Evolutionary conservation across 1,140 invertebrate genomes (phyloP).

Genomic region (Bombus confusus): DNA sequence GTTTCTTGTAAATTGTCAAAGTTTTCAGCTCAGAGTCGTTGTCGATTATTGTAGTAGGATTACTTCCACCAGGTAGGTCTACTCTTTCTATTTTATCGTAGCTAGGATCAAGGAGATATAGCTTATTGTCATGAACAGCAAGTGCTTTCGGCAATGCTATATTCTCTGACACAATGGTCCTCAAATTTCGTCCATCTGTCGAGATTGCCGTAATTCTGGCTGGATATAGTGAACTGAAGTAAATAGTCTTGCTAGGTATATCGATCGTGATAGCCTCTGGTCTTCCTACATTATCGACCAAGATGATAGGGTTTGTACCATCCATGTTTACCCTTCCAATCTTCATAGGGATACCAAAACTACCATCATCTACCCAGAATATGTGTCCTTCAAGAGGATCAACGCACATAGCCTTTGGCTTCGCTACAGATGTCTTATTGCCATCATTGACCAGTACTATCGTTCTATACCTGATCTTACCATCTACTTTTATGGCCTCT

Average conservation of each 20-base stretch:
- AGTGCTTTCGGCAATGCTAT: constrained; percentile 92
- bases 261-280: constrained; percentile 94
- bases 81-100: constrained; percentile 95
- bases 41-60: constrained; percentile 90
- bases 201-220: constrained; percentile 89
- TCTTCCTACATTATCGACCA: constrained; percentile 86
- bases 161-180: constrained; percentile 87
- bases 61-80: constrained; percentile 91
- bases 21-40: constrained; percentile 95
- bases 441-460: constrained; percentile 96
- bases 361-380: constrained; percentile 97
- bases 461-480: constrained; percentile 91
- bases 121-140: constrained; percentile 90
- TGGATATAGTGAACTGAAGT: constrained; percentile 92
- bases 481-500: constrained; percentile 94
- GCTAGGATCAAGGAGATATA: constrained; percentile 94
- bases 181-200: constrained; percentile 88
- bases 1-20: constrained; percentile 94
- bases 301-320: constrained; percentile 89
- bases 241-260: constrained; percentile 91
- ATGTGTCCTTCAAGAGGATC: constrained; percentile 94
- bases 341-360: constrained; percentile 94
- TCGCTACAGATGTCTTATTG: constrained; percentile 91
- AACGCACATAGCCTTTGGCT: constrained; percentile 93
- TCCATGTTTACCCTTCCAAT: constrained; percentile 97